Base-by-base conservation (phyloP, 2,888 invertebrate genomes). In the Caenorhabditis sinica region DNA sequence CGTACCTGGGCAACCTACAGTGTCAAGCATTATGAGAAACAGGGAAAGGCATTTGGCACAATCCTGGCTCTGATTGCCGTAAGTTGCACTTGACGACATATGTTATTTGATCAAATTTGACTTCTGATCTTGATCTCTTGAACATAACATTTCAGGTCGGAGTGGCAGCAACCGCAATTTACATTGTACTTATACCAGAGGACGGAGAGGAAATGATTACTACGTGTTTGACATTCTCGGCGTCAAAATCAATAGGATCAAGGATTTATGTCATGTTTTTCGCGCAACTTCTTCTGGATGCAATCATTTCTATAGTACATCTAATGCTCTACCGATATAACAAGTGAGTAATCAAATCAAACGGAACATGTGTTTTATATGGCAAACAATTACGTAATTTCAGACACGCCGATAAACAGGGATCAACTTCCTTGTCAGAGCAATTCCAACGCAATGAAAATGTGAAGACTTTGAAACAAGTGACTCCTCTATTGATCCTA, bases 181-280 rank as follows among this genome's bases (percentile, higher is more conserved):
- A 23, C 51, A 63, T 77, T 4, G 73, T 82, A 0, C n/a, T 77
- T 6, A 25, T 65, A 13, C 68, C 68, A 2, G 82, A 85, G 69
- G 82, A 85, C 51, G 74, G 75, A 6, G 81, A 82, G 45, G 85
- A 85, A 63, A 58, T 85, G 72, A 82, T 82, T 3, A 85, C 85
- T 25, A 73, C 66, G 0, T 85, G 85, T 51, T 17, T 82, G 9
- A 75, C 85, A 15, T 85, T 82, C 30, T 77, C 81, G 20, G 77
- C 85, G 49, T 81, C 85, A 0, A 71, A 71, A 58, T 76, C 82
- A 11, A 69, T 85, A 15, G 72, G 73, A 11, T 49, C 72, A 0
- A 49, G 73, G 0, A 75, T 85, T 15, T 85, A 82, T 40, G 68
- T 68, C 17, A 75, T 85, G 76, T 82, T 85, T 28, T 69, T 45